These are phyloP conservation scores for Chionis minor DNA, from an alignment of 2,113 vertebrate species.

Conservation along the genomic window DNA sequence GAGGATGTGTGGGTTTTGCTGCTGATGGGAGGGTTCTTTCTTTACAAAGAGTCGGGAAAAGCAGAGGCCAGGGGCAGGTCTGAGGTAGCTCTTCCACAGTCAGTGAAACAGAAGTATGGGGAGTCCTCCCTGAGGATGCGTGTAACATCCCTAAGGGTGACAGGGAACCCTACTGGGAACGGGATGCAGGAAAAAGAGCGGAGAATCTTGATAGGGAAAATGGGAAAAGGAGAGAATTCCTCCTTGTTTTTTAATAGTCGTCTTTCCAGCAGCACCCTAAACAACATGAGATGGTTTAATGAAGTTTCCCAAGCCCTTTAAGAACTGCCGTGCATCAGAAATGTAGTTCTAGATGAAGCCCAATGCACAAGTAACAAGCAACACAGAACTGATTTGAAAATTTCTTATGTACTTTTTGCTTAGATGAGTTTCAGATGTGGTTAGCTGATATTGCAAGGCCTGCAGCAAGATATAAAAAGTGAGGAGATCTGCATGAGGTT, in stretches of 20 bases:
- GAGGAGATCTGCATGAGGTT: not conserved
- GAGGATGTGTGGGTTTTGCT: not conserved
- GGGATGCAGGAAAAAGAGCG: not conserved
- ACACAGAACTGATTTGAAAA: not conserved
- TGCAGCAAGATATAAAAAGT: not conserved
- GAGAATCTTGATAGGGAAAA: not conserved
- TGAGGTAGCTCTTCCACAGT: not conserved
- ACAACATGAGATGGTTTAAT: not conserved
- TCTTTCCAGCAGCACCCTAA: not conserved
- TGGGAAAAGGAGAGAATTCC: not conserved
- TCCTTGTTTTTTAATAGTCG: not conserved
- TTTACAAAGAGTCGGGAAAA: not conserved
- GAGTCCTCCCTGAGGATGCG: not conserved
- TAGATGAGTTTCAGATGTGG: not conserved
- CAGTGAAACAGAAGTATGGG: not conserved
- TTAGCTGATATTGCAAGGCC: not conserved
- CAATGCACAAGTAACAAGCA: not conserved
- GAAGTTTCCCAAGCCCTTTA: not conserved
- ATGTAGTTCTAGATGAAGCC: not conserved
- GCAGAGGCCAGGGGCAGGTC: not conserved
- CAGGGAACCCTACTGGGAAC: not conserved
- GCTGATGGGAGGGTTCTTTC: not conserved
- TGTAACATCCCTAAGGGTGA: not conserved
- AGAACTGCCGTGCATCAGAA: not conserved
- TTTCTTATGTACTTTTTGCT: not conserved